Base-by-base conservation (phyloP, 2,888 invertebrate species). In the Bombylius major region DNA sequence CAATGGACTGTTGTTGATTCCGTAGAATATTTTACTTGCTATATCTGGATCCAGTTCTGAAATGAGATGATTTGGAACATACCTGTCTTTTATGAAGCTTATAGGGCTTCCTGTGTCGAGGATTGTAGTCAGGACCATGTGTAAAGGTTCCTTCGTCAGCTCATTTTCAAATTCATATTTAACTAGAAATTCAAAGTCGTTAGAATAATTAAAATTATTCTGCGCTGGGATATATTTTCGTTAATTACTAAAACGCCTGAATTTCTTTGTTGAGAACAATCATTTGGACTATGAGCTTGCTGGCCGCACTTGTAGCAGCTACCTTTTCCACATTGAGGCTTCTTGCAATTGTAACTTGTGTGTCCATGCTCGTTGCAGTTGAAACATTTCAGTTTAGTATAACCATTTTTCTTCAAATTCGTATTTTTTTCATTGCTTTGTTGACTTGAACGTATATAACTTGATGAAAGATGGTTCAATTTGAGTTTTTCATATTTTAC, bases 241-340 rank as follows among this genome's bases (percentile, higher is more conserved):
- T n/a, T n/a, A 7, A 45, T 4, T 45, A 45, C 31, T 45, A 52
- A 45, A 2, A 52, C 33, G 13, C 13, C 12, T 36, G 36, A 9
- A 9, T 6, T 6, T 6, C 4, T 6, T 52, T 44, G 44, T 32
- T 5, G 5, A 32, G n/a, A 4, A 53, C 56, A 58, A 47, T 49
- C 47, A 47, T 49, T 50, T 1, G 57, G 51, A 9, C 54, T 55
- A 49, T 56, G 59, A 13, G 55, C 55, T 31, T 42, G 48, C 34
- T 42, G 31, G 14, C 59, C 56, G 32, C 57, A 59, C 14, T 57
- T 55, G 23, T 56, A 59, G 46, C 57, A 59, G 1, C 50, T 42
- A 36, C 44, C 42, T 42, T 8, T 50, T 54, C 32, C 51, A 45
- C 50, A 55, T 51, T 46, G 52, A 53, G 44, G 44, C 49, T 34